Evolutionary conservation across 2,113 vertebrate genomes (phyloP), one percentile per base, ranked within the genome.

Genomic region (Setophaga petechia): DNA sequence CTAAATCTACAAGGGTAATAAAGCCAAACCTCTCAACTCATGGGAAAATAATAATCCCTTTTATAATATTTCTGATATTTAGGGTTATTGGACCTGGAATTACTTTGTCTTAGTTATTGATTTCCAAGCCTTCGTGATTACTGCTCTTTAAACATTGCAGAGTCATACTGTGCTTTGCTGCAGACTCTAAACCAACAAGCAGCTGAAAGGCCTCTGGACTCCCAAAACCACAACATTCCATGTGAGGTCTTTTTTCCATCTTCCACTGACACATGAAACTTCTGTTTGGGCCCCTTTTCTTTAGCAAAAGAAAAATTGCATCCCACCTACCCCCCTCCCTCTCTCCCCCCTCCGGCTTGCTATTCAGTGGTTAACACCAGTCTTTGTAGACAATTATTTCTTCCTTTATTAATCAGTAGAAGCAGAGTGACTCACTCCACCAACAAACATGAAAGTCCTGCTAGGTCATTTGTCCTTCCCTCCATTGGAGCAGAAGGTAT

Each of bases 11-110:
- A 82, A 43, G 12, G 15, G 11, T 73, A 97, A 96, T 89, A 95
- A 85, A 93, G 33, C 43, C 69, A 94, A 84, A 69, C 35, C 63
- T 86, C 93, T 77, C 57, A 83, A 73, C 62, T 79, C n/a, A 30
- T 30, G n/a, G 33, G 12, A 78, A 71, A 77, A 91, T 92, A 94
- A 84, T 19, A 76, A 85, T 75, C 12, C n/a, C 17, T 80, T 87
- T 88, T 71, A 77, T 63, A 90, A 91, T 30, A 63, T 78, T 95
- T 92, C 79, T 96, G 72, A 77, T 88, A 93, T 92, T 95, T 85
- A 77, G 15, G 33, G 52, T 86, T 94, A 91, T 84, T 93, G 68
- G 65, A 39, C 7, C 30, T 90, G 46, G 44, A 94, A 73, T 73
- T 47, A 63, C 73, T 93, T 89, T 68, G 13, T 62, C 69, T 91